Percentiles rank a stretch among this genome's conserved stretches.
phyloP scores from a whole-genome alignment of 2,888 invertebrate genomes.

The Macropis europaea region DNA sequence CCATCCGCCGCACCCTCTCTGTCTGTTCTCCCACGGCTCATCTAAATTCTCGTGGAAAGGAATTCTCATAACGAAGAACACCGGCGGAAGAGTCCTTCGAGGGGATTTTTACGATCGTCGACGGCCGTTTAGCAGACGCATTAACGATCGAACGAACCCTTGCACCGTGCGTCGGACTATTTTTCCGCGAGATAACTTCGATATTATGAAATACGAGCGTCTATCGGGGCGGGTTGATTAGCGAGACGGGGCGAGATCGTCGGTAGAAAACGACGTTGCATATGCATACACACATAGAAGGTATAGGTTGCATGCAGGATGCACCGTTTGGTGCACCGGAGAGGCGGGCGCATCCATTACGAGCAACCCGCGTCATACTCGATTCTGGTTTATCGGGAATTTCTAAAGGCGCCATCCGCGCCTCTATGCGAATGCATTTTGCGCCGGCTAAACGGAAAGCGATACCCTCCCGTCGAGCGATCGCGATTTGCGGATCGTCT shows the following conservation, averaged over 20 bases:
- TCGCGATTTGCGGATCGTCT: too few species aligned
- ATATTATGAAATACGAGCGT: conserved; percentile 55
- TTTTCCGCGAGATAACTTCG: conserved; percentile 26
- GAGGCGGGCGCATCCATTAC: conserved; percentile 50
- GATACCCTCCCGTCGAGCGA: conserved; percentile 4
- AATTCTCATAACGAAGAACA: not conserved
- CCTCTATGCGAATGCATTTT: conserved; percentile 29
- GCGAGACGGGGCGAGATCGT: conserved; percentile 33
- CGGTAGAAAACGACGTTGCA: conserved; percentile 16
- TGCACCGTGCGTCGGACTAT: not conserved
- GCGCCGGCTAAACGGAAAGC: conserved; percentile 28
- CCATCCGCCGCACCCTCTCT: not conserved
- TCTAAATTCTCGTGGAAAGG: not conserved
- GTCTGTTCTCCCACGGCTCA: not conserved
- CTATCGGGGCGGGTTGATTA: conserved; percentile 49
- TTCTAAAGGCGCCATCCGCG: conserved; percentile 46
- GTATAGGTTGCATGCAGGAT: too few species aligned
- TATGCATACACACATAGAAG: not conserved
- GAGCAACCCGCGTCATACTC: conserved; percentile 41
- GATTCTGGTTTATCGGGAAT: conserved; percentile 62
- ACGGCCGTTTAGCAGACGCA: conserved; percentile 9
- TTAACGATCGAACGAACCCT: conserved; percentile 7
- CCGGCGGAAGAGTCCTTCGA: not conserved
- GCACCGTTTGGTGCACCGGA: too few species aligned
- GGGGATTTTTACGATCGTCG: conserved; percentile 34